Evolutionary conservation across 1,140 invertebrate genomes (phyloP).

Genomic region (Zaprionus ghesquierei): DNA sequence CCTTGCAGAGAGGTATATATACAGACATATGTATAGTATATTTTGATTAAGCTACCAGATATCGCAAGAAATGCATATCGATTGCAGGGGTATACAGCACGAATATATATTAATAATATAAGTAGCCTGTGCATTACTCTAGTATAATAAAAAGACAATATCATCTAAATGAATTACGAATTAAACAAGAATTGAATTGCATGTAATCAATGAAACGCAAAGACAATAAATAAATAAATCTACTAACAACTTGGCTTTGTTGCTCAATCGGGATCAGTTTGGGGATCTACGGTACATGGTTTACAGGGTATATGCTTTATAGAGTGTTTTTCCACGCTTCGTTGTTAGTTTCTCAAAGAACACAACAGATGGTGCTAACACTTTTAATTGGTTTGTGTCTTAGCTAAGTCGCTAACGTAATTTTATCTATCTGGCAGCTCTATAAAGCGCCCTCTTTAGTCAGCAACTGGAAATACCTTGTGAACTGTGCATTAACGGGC

Average conservation of each 20-base stretch:
- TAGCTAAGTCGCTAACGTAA: not conserved
- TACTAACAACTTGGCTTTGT: constrained; percentile 36
- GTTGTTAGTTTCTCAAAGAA: too few species aligned
- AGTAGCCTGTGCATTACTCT: not conserved
- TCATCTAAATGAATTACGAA: not conserved
- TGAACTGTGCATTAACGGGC: too few species aligned
- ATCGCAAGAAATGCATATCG: not conserved
- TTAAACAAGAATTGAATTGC: not conserved
- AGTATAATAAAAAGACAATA: not conserved
- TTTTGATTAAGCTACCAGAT: not conserved
- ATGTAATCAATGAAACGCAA: constrained; percentile 18
- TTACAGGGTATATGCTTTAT: not conserved
- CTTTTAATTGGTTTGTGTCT: not conserved
- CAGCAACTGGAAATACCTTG: not conserved
- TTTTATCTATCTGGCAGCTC: not conserved
- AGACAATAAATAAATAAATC: constrained; percentile 29
- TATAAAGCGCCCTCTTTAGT: not conserved
- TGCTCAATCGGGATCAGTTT: not conserved
- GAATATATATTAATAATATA: not conserved
- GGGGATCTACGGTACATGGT: not conserved
- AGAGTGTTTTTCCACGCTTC: too few species aligned
- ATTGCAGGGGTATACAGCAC: not conserved
- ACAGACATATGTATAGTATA: not conserved
- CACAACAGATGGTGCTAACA: not conserved
- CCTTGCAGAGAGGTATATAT: not conserved